Percentiles rank a stretch among this genome's conserved stretches.
phyloP scores from a whole-genome alignment of 2,797 vertebrate genomes.

The Amphiprion clarkii region DNA sequence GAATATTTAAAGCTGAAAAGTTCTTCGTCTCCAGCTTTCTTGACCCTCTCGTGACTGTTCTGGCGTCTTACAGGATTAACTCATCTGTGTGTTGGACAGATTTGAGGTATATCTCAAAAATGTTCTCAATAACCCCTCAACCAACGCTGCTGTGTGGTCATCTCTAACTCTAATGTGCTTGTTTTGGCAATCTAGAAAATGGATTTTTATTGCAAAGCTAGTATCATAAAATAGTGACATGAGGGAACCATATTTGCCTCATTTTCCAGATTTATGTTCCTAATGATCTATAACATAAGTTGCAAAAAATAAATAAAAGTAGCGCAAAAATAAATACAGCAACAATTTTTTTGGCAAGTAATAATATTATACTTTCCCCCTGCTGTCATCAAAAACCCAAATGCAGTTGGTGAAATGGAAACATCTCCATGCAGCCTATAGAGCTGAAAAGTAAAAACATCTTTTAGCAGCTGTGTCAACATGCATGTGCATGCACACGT shows the following conservation, averaged over 20 bases:
- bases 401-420: not conserved
- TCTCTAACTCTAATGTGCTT: not conserved
- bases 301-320: not conserved
- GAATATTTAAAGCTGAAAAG: slow-evolving; percentile 27
- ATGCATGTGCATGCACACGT: slow-evolving; percentile 11
- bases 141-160: not conserved
- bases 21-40: not conserved
- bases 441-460: slow-evolving; percentile 4
- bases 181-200: slow-evolving; percentile 4
- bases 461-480: slow-evolving; percentile 13
- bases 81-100: slow-evolving; percentile 25
- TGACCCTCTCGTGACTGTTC: slow-evolving; percentile 14
- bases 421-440: not conserved
- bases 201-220: too few relatives aligned
- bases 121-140: not conserved
- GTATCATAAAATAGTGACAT: too few relatives aligned
- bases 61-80: slow-evolving; percentile 20
- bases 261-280: not conserved
- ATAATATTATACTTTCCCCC: not conserved
- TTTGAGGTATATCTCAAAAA: slow-evolving; percentile 31
- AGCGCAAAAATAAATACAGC: not conserved
- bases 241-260: not conserved
- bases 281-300: not conserved
- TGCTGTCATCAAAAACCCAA: not conserved
- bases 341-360: not conserved